Conservation (phyloP, 2,113 vertebrate genomes). For the Alethe diademata region DNA sequence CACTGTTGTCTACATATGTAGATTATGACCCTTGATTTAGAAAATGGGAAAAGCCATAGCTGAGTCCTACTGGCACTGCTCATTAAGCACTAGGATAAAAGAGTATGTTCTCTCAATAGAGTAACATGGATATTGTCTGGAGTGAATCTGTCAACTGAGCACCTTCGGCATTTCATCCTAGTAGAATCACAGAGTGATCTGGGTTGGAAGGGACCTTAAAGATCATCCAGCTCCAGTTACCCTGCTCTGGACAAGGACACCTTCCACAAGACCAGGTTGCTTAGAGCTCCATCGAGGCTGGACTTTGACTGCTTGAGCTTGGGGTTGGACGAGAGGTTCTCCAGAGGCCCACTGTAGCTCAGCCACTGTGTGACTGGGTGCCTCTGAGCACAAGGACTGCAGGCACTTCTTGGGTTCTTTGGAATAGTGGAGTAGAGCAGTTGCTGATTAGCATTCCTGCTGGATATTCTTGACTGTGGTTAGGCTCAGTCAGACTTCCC, state of each 20-base stretch:
- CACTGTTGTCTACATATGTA: fast-evolving
- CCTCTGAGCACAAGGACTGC: not conserved
- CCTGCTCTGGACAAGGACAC: not conserved
- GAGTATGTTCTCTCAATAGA: not conserved
- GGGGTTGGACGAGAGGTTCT: not conserved
- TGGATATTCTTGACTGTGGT: not conserved
- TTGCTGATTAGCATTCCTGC: not conserved
- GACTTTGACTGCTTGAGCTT: not conserved
- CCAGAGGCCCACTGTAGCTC: not conserved
- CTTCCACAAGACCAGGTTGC: not conserved
- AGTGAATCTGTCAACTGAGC: fast-evolving
- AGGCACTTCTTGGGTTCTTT: not conserved
- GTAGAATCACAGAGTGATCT: not conserved
- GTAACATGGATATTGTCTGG: not conserved
- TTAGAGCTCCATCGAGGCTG: not conserved
- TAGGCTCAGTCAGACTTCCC: not conserved
- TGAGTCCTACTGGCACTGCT: not conserved
- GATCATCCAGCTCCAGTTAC: not conserved
- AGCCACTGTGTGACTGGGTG: not conserved
- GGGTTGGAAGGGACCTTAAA: not conserved
- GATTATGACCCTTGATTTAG: not conserved
- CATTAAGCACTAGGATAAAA: not conserved
- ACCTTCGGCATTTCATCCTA: not conserved
- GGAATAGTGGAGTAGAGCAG: not conserved
- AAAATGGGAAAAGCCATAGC: not conserved